Percentiles rank a stretch among this genome's conserved stretches.
phyloP scores from a whole-genome alignment of 2,888 invertebrate species.

The Tetropium fuscum region DNA sequence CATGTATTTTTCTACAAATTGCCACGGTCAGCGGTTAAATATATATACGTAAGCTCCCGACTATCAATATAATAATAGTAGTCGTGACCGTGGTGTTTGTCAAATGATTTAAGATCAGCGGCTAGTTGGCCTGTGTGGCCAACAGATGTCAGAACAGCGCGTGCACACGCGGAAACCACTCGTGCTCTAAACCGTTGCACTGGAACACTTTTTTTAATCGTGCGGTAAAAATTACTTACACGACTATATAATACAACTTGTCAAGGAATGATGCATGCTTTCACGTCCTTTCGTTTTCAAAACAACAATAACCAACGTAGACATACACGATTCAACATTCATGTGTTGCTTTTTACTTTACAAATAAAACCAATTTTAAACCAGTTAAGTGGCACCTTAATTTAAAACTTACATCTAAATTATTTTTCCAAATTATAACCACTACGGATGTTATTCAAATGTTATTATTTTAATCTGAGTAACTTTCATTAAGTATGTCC shows the following conservation, averaged over 20 bases:
- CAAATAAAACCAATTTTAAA: background rate
- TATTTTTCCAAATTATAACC: background rate
- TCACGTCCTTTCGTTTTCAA: background rate
- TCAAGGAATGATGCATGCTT: conserved; percentile 5
- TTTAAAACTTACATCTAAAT: background rate
- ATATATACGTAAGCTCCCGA: conserved; percentile 21
- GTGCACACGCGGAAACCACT: conserved; percentile 17
- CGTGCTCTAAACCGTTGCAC: conserved; percentile 21
- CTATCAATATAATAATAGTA: conserved; percentile 23
- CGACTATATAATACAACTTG: conserved; percentile 11
- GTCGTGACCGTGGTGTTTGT: conserved; percentile 25
- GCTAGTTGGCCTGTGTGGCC: conserved; percentile 26
- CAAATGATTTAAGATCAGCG: conserved; percentile 22
- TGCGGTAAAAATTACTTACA: conserved; percentile 18
- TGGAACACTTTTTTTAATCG: conserved; percentile 24
- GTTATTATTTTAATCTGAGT: too few species aligned
- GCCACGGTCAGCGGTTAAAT: conserved; percentile 14
- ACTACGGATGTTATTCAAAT: background rate
- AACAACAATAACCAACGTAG: background rate
- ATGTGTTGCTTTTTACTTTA: background rate
- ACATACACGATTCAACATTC: too few species aligned
- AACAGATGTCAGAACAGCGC: conserved; percentile 27
- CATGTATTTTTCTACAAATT: conserved; percentile 14
- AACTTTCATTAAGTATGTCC: too few species aligned
- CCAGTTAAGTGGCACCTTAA: background rate